phyloP scores from a whole-genome alignment of 2,113 vertebrate genomes.

The Amazona guildingii region DNA sequence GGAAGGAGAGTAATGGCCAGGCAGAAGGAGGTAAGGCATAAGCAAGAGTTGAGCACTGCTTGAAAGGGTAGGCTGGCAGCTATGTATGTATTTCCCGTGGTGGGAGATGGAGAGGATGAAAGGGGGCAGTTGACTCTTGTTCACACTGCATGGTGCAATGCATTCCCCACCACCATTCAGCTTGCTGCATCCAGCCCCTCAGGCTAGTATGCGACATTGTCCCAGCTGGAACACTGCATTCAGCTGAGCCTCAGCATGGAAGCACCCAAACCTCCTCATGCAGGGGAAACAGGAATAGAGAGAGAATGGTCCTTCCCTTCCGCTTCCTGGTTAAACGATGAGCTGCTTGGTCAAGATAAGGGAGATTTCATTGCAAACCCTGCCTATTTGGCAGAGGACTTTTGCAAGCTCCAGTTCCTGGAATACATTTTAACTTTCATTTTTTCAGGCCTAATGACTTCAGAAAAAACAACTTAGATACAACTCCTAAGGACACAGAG shows the following conservation, averaged over 20 bases:
- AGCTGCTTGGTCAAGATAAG: neutral
- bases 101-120: neutral
- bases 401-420: neutral
- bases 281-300: neutral
- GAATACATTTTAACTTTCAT: neutral
- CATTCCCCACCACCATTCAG: neutral
- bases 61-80: neutral
- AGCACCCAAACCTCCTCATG: neutral
- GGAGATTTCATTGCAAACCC: neutral
- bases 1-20: neutral
- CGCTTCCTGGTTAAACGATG: neutral
- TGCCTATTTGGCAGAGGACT: neutral
- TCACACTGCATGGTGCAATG: rapidly evolving
- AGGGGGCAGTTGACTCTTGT: neutral
- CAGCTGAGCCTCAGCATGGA: neutral
- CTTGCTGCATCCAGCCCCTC: rapidly evolving
- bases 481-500: neutral
- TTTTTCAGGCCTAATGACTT: neutral
- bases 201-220: rapidly evolving
- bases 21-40: neutral
- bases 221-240: neutral
- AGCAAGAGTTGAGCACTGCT: neutral
- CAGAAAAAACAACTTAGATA: neutral
- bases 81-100: rapidly evolving
- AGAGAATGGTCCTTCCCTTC: neutral